Conservation (phyloP, 2,113 vertebrate species). For the Nematolebias whitei region DNA sequence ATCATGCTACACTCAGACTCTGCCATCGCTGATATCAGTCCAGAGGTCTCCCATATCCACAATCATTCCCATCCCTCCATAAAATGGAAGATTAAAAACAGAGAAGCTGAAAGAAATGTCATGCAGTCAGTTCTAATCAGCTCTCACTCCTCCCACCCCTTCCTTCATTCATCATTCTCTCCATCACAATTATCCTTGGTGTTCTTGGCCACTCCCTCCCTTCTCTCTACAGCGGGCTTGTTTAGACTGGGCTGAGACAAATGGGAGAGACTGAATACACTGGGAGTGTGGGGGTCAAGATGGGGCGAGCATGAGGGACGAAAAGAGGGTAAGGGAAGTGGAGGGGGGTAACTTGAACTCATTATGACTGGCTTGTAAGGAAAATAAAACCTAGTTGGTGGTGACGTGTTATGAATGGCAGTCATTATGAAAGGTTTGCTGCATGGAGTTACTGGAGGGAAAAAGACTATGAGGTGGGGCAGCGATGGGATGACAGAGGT, state of each 20-base stretch:
- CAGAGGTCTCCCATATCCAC: slow-evolving; percentile 26
- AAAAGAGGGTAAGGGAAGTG: slow-evolving; percentile 22
- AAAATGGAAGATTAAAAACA: slow-evolving; percentile 30
- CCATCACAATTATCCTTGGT: slow-evolving; percentile 48
- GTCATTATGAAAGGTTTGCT: slow-evolving; percentile 47
- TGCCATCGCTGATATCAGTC: slow-evolving; percentile 18
- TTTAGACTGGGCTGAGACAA: slow-evolving; percentile 78
- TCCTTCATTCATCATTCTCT: slow-evolving; percentile 57
- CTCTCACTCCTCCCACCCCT: slow-evolving; percentile 26
- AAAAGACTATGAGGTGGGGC: not conserved
- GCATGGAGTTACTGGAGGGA: slow-evolving; percentile 36
- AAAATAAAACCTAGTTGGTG: slow-evolving; percentile 53
- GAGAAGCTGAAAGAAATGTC: slow-evolving; percentile 29
- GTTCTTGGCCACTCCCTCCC: slow-evolving; percentile 16
- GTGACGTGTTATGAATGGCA: slow-evolving; percentile 54
- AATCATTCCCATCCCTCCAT: not conserved
- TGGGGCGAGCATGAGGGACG: slow-evolving; percentile 55
- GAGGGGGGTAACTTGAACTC: slow-evolving; percentile 62
- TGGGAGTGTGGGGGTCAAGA: slow-evolving; percentile 65
- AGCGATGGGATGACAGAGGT: slow-evolving; percentile 9
- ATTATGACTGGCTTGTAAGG: slow-evolving; percentile 35
- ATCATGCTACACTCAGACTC: slow-evolving; percentile 18
- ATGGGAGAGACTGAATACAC: slow-evolving; percentile 64
- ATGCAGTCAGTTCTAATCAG: slow-evolving; percentile 47
- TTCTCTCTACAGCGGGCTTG: slow-evolving; percentile 50